A percentile compares a stretch with the other conserved stretches of the same genome.
Conservation (phyloP, 2,888 invertebrate species). For the Apomyelois bistriatella region DNA sequence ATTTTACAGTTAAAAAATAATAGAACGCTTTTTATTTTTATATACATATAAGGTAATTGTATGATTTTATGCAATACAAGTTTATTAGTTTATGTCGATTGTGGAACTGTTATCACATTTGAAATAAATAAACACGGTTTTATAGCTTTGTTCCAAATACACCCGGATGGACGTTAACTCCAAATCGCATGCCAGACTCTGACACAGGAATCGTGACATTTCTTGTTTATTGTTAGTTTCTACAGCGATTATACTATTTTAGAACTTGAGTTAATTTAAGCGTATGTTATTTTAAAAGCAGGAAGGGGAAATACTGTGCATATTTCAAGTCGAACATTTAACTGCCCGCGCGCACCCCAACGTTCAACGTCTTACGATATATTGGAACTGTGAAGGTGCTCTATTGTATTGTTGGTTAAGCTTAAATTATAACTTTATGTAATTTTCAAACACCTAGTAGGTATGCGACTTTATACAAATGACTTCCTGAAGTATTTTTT, state of each 20-base stretch:
- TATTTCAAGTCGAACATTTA: conserved; percentile 51
- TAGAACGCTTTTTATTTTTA: neutral
- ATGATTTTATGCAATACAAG: neutral
- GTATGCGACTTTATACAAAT: no score
- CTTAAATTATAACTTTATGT: no score
- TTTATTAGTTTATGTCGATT: neutral
- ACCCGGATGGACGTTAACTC: conserved; percentile 11
- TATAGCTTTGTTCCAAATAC: conserved; percentile 10
- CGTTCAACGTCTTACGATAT: conserved; percentile 25
- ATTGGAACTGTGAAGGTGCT: conserved; percentile 12
- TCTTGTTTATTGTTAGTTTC: conserved; percentile 64
- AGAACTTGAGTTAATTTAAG: conserved; percentile 61
- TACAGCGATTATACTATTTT: conserved; percentile 63
- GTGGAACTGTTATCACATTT: conserved; percentile 4
- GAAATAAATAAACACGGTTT: conserved; percentile 16
- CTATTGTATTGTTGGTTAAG: conserved; percentile 12
- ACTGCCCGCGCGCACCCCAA: conserved; percentile 33
- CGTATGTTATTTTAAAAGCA: conserved; percentile 63
- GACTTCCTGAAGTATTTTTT: no score
- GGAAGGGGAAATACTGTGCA: conserved; percentile 66
- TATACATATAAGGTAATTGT: neutral
- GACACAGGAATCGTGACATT: conserved; percentile 49
- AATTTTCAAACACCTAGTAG: no score
- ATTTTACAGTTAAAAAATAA: no score
- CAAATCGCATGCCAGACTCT: conserved; percentile 3